phyloP scores from a whole-genome alignment of 2,797 vertebrate species.

The Geotrypetes seraphini region DNA sequence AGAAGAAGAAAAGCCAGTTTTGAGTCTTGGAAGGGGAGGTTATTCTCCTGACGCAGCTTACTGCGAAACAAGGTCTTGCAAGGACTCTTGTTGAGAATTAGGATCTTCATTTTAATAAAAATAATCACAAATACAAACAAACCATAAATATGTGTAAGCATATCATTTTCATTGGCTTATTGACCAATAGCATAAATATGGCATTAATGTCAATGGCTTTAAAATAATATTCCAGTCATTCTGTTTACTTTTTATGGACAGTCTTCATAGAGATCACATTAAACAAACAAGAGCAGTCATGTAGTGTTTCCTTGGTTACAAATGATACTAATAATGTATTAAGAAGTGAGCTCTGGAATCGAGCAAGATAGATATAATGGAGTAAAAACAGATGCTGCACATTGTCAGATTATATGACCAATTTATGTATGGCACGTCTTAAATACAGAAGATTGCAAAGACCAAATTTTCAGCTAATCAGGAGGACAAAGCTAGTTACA shows the following conservation, averaged over 20 bases:
- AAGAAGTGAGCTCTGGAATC: constrained; percentile 13
- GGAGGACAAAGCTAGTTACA: too few relatives aligned
- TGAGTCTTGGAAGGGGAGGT: too few relatives aligned
- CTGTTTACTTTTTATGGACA: constrained; percentile 3
- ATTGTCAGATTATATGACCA: constrained; percentile 9
- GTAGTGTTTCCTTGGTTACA: constrained; percentile 14
- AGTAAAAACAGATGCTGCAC: constrained; percentile 5
- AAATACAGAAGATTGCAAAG: constrained; percentile 5
- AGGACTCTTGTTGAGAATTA: too few relatives aligned
- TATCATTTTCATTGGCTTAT: neutral
- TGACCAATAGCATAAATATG: neutral
- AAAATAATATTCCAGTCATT: neutral
- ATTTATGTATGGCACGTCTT: constrained; percentile 5
- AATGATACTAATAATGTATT: neutral
- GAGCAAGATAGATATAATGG: constrained; percentile 1
- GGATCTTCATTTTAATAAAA: too few relatives aligned
- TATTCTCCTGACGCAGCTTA: too few relatives aligned
- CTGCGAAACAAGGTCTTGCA: too few relatives aligned
- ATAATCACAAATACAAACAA: too few relatives aligned
- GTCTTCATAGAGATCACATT: neutral
- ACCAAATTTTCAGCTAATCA: neutral
- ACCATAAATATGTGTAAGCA: neutral
- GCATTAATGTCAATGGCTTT: neutral
- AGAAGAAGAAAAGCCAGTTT: too few relatives aligned
- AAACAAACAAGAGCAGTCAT: constrained; percentile 3